Evolutionary conservation across 2,797 vertebrate genomes (phyloP).

Genomic region (Masticophis lateralis): DNA sequence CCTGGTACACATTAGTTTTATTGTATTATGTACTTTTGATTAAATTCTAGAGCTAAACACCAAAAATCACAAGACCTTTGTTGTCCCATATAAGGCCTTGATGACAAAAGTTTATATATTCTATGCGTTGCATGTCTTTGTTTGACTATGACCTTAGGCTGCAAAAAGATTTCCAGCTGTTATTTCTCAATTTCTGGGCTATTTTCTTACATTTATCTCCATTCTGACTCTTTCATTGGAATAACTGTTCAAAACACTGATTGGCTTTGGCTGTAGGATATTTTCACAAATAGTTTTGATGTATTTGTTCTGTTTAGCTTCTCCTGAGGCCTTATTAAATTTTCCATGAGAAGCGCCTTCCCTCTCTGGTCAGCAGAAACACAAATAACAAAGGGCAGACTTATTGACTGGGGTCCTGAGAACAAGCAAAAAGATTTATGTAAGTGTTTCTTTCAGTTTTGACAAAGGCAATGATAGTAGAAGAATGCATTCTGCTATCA

Average conservation of each 20-base stretch:
- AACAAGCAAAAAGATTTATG: conserved; percentile 21
- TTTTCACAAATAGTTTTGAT: conserved; percentile 35
- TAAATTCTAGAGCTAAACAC: not conserved
- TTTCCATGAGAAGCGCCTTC: conserved; percentile 10
- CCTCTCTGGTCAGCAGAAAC: conserved; percentile 17
- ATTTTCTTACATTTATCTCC: conserved; percentile 19
- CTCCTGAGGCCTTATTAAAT: conserved; percentile 26
- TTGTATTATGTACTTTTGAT: conserved; percentile 9
- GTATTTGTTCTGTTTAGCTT: conserved; percentile 16
- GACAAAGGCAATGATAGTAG: conserved; percentile 1
- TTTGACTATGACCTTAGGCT: not conserved
- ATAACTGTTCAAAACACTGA: conserved; percentile 9
- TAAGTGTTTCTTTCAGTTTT: conserved; percentile 10
- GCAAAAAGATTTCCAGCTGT: not conserved
- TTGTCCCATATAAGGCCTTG: not conserved
- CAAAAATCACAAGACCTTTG: not conserved
- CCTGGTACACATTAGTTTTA: not conserved
- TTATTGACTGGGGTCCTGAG: conserved; percentile 12
- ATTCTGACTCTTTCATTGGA: conserved; percentile 9
- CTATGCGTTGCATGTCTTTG: not conserved
- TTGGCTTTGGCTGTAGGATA: conserved; percentile 23
- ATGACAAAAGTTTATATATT: not conserved
- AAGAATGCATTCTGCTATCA: not conserved
- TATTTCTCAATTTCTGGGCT: not conserved
- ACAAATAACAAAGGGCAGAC: not conserved